These are phyloP conservation scores for Tetanocera ferruginea DNA, from an alignment of 2,888 invertebrate species.

Conservation along the genomic window DNA sequence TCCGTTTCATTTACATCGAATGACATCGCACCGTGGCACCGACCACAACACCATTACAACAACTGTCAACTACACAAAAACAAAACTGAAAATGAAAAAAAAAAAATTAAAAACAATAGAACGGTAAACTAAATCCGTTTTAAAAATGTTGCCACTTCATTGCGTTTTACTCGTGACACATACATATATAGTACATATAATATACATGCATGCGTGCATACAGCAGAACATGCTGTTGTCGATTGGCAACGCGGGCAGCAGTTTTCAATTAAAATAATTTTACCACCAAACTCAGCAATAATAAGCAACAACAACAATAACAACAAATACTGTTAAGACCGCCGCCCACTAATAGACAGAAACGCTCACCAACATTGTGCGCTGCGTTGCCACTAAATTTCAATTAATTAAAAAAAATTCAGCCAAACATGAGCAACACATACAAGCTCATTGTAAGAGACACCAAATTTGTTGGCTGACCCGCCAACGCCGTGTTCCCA, in stretches of 20 bases:
- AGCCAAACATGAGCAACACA: neutral
- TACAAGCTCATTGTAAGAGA: conserved; percentile 8
- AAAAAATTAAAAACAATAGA: conserved; percentile 32
- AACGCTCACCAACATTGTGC: neutral
- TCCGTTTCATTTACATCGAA: conserved; percentile 47
- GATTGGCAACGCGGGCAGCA: conserved; percentile 19
- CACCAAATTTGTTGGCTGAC: conserved; percentile 53
- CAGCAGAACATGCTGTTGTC: neutral
- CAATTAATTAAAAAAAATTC: conserved; percentile 22
- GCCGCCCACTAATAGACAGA: neutral
- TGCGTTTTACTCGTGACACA: neutral
- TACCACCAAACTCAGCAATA: neutral
- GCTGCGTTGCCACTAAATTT: conserved; percentile 9
- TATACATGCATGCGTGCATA: neutral
- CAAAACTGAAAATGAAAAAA: conserved; percentile 21
- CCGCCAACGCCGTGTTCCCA: conserved; percentile 67
- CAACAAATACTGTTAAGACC: neutral
- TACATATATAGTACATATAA: no score
- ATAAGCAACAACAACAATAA: neutral
- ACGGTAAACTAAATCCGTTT: conserved; percentile 19
- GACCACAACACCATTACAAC: conserved; percentile 43
- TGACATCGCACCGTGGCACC: conserved; percentile 49
- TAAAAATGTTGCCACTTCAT: neutral
- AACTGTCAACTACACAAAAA: conserved; percentile 49
- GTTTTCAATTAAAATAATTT: conserved; percentile 22